Evolutionary conservation across 2,113 vertebrate species (phyloP).

Genomic region (Melanostigma gelatinosum): DNA sequence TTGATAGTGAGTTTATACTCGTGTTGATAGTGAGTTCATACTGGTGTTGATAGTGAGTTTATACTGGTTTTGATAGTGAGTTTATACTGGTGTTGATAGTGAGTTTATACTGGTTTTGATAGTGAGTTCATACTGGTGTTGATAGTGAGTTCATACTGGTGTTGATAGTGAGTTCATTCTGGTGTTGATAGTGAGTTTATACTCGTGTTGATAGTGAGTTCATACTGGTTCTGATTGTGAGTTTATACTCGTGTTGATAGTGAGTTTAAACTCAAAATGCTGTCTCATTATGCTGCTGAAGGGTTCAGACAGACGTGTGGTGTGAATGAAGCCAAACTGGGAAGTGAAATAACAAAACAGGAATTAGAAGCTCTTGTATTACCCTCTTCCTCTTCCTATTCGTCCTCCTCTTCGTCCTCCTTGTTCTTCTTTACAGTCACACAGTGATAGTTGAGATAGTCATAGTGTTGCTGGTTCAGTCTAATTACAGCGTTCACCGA

Average conservation of each 20-base stretch:
- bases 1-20: neutral
- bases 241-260: neutral
- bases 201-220: no score
- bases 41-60: no score
- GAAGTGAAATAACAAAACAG: conserved; percentile 2
- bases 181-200: no score
- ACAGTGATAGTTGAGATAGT: neutral
- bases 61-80: no score
- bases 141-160: no score
- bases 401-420: no score
- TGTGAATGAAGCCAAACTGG: neutral
- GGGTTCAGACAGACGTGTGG: neutral
- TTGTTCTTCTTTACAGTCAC: neutral
- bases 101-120: no score
- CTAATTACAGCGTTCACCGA: conserved; percentile 45
- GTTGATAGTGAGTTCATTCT: no score
- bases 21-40: neutral
- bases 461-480: neutral
- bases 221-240: neutral
- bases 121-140: no score
- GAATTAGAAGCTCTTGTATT: neutral
- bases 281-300: neutral
- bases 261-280: neutral
- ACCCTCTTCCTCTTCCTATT: neutral
- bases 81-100: no score